Percentiles rank a stretch among this genome's conserved stretches.
These are phyloP conservation scores for Danaus plexippus DNA, from an alignment of 1,140 invertebrate genomes.

Conservation along the genomic window DNA sequence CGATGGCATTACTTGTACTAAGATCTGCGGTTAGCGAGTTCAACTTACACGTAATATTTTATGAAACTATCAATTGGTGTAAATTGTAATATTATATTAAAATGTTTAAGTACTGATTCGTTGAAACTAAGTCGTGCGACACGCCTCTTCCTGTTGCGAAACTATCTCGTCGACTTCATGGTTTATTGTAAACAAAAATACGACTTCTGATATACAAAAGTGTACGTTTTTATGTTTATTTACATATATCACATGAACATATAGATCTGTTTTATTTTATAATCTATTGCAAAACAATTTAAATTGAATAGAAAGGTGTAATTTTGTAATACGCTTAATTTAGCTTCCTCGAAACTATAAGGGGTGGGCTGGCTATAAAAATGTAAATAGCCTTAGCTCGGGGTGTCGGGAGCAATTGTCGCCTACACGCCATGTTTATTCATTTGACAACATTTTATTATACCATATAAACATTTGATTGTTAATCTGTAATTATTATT, in stretches of 20 bases:
- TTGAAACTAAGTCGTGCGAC: conserved; percentile 39
- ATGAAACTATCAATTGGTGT: no score
- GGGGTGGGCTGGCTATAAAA: conserved; percentile 30
- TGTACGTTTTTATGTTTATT: no score
- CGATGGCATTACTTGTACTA: no score
- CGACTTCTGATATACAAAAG: no score
- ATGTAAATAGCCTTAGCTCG: conserved; percentile 32
- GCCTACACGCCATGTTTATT: conserved; percentile 13
- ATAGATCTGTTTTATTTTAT: background rate
- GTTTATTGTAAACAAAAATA: background rate
- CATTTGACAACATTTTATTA: background rate
- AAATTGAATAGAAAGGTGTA: background rate
- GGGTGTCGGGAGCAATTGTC: conserved; percentile 21
- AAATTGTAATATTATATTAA: conserved; percentile 6
- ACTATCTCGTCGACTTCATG: conserved; percentile 3
- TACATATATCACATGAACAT: no score
- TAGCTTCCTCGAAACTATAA: background rate
- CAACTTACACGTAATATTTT: no score
- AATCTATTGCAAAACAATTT: background rate
- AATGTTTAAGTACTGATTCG: conserved; percentile 26
- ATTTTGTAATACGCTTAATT: background rate
- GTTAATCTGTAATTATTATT: no score
- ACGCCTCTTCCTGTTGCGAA: conserved; percentile 50
- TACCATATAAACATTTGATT: no score
- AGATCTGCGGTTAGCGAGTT: no score